Base-by-base conservation (phyloP, 2,113 vertebrate species). In the Syrrhaptes paradoxus region DNA sequence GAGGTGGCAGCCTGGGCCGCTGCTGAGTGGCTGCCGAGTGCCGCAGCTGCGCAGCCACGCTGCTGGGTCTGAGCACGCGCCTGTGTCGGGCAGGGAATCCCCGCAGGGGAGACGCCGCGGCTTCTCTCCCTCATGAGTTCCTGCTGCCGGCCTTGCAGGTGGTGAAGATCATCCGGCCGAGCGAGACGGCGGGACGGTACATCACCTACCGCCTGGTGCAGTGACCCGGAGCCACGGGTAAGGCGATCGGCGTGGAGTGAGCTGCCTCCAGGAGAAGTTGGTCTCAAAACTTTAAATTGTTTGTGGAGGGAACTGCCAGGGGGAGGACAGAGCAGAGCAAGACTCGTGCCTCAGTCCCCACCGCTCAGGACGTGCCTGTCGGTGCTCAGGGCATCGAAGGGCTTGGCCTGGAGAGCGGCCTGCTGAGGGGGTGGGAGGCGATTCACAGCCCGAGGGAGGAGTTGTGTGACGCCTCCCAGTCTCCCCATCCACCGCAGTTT, bases 151-250 rank as follows among this genome's bases (percentile, higher is more conserved):
- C 32, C 4, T 31, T 48, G 17, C 72, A 99, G 99, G 99, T 99
- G 17, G 99, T 99, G 87, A 99, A 99, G 98, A 99, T 99, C 96
- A 99, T 99, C 71, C 97, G 99, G 59, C 99, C 99, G 2, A 99
- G 99, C 13, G 99, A 99, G 97, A 99, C 99, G 0, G 99, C 99
- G 0, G 99, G 99, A 41, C 98, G 99, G 52, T 99, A 99, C 97
- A 99, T 99, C 97, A 99, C 99, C 58, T 99, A 99, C 98, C 98
- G 99, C 18, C 98, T 99, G 94, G 99, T 99, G 72, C 99, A 99
- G 97, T 99, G 95, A 96, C 5, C 1, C 0, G 6, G 28, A 11
- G 18, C 24, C 4, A 1, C 4, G 8, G 31, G 95, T 51, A 51
- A 51, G 49, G 49, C 24, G 31, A 5, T 3, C 11, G 48, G 1